A percentile compares a stretch with the other conserved stretches of the same genome.
Conservation (phyloP, 2,888 invertebrate genomes). For the Drosophila imparisetae region DNA sequence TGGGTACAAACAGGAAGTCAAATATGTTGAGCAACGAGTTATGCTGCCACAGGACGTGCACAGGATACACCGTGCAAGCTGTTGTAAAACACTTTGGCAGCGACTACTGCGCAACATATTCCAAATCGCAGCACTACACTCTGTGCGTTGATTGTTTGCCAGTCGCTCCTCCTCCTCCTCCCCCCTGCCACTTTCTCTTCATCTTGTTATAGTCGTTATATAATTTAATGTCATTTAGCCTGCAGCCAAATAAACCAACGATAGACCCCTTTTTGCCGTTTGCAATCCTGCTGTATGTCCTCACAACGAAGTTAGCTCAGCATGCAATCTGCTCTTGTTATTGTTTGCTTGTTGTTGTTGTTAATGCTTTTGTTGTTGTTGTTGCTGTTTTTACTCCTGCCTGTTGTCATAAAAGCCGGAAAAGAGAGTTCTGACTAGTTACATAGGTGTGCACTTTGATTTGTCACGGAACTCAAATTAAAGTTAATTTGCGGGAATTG, state of each 20-base stretch:
- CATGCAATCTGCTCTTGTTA: slow-evolving; percentile 43
- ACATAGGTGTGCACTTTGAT: slow-evolving; percentile 40
- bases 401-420: slow-evolving; percentile 23
- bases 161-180: slow-evolving; percentile 7
- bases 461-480: slow-evolving; percentile 45
- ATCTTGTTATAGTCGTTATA: slow-evolving; percentile 61
- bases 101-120: slow-evolving; percentile 53
- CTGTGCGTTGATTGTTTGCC: slow-evolving; percentile 46
- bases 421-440: slow-evolving; percentile 25
- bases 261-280: slow-evolving; percentile 49
- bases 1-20: slow-evolving; percentile 72
- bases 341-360: slow-evolving; percentile 29
- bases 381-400: slow-evolving; percentile 12
- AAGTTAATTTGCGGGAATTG: slow-evolving; percentile 34
- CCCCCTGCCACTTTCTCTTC: slow-evolving; percentile 24
- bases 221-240: slow-evolving; percentile 82
- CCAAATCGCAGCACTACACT: slow-evolving; percentile 56
- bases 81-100: slow-evolving; percentile 78
- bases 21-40: slow-evolving; percentile 64
- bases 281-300: slow-evolving; percentile 30
- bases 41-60: slow-evolving; percentile 72
- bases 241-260: slow-evolving; percentile 78
- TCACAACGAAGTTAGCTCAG: slow-evolving; percentile 33
- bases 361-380: slow-evolving; percentile 8
- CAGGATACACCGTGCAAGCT: slow-evolving; percentile 81